Evolutionary conservation across 2,113 vertebrate species (phyloP), one percentile per base, ranked within the genome.

Genomic region (Chloropsis hardwickii): DNA sequence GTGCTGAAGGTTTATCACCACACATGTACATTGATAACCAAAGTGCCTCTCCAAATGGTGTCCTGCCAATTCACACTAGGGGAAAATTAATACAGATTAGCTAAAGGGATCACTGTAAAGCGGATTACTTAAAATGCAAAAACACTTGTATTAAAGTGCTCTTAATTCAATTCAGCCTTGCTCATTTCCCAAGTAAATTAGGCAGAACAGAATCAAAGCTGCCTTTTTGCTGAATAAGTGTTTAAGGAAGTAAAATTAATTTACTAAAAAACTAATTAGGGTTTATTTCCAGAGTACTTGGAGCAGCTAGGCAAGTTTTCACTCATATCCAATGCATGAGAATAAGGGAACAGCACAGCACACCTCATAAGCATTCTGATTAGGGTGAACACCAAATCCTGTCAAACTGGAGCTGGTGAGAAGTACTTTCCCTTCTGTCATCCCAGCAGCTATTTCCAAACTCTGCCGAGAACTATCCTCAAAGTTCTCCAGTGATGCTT

Each of bases 41-140:
- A 44, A 78, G 28, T 42, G n/a, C 29, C 25, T 74, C 60, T 92
- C 48, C 57, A 64, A 83, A 69, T 37, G 31, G 47, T 67, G 65
- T 54, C 37, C 57, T 86, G 48, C 28, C 58, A 90, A 74, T 84
- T 71, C 76, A 69, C 28, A 48, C 85, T 78, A 40, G 57, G 77
- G 74, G 53, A 72, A 96, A 95, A 94, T 91, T 67, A 91, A 92
- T 67, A 94, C 48, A 81, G 86, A 95, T 95, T 91, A 94, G 81
- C 77, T 94, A 69, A 91, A 89, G 76, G 61, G 84, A 95, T 94
- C 77, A 48, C 61, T 69, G 53, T 45, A 94, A 97, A 93, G 92
- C 1, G 0, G 91, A 92, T 94, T 96, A 97, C 31, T 71, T 74
- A 79, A 76, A 92, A 89, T 53, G 45, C 73, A 92, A 84, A 92